Evolutionary conservation across 2,888 invertebrate genomes (phyloP).

Genomic region (Priocnemis perturbator): DNA sequence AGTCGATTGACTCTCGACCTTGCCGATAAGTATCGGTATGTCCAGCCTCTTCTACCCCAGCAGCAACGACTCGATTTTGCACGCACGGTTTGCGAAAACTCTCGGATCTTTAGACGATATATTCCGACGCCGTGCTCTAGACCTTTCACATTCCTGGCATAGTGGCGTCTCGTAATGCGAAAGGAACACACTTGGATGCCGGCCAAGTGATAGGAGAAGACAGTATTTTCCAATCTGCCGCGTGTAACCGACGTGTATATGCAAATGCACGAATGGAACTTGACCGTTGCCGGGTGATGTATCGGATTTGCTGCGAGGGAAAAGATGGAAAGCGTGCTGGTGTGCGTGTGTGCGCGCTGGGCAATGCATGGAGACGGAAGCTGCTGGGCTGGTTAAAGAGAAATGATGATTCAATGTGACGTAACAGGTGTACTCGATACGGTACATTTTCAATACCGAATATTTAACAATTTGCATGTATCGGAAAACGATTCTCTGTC

Average conservation of each 20-base stretch:
- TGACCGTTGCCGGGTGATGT: neutral
- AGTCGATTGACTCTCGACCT: too few relatives aligned
- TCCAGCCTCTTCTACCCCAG: too few relatives aligned
- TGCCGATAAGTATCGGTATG: too few relatives aligned
- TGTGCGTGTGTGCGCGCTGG: neutral
- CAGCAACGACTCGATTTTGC: neutral
- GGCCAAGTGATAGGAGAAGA: slow-evolving; percentile 28
- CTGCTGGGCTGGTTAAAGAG: too few relatives aligned
- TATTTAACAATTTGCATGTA: too few relatives aligned
- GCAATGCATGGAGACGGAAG: neutral
- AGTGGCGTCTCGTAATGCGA: slow-evolving; percentile 43
- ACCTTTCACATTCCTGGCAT: slow-evolving; percentile 56
- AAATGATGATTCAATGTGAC: too few relatives aligned
- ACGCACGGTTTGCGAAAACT: slow-evolving; percentile 9
- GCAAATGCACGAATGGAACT: too few relatives aligned
- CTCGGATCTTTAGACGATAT: neutral
- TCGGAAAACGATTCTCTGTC: too few relatives aligned
- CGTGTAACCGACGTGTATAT: too few relatives aligned
- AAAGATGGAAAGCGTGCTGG: neutral
- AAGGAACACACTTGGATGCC: slow-evolving; percentile 32
- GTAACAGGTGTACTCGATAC: too few relatives aligned
- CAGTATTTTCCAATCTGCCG: slow-evolving; percentile 1
- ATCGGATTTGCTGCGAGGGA: neutral
- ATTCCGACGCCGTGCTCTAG: slow-evolving; percentile 35
- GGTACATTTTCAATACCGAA: too few relatives aligned